These are phyloP conservation scores for Bellardia bayeri DNA, from an alignment of 2,888 invertebrate genomes.

Conservation along the genomic window DNA sequence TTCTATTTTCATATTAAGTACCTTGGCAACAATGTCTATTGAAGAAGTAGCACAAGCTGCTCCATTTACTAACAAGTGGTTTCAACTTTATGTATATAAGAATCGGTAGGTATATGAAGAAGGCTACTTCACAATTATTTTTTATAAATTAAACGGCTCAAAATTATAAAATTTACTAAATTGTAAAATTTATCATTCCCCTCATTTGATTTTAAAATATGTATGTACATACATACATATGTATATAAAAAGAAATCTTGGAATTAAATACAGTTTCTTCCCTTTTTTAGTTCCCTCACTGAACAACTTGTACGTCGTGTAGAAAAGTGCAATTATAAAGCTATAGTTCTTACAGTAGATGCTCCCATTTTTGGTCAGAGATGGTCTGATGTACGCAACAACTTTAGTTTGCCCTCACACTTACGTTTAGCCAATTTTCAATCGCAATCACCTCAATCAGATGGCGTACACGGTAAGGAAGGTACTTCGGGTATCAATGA, in stretches of 20 bases:
- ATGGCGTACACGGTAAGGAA: slow-evolving; percentile 77
- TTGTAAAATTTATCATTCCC: too few relatives aligned
- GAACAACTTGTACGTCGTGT: slow-evolving; percentile 90
- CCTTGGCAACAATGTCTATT: slow-evolving; percentile 93
- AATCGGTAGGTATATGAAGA: slow-evolving; percentile 87
- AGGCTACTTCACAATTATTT: too few relatives aligned
- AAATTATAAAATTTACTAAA: too few relatives aligned
- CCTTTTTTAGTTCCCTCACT: slow-evolving; percentile 87
- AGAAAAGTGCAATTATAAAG: slow-evolving; percentile 93
- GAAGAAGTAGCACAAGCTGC: slow-evolving; percentile 93
- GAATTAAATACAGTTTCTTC: background rate
- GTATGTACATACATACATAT: too few relatives aligned
- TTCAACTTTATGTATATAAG: slow-evolving; percentile 95
- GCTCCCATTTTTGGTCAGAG: slow-evolving; percentile 94
- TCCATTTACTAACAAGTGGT: slow-evolving; percentile 92
- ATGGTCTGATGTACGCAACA: slow-evolving; percentile 92
- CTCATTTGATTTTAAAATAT: too few relatives aligned
- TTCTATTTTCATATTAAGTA: slow-evolving; percentile 92
- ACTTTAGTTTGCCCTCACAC: slow-evolving; percentile 92
- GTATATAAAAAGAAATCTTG: too few relatives aligned
- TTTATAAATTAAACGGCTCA: too few relatives aligned
- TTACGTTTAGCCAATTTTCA: slow-evolving; percentile 93
- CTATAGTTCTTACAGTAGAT: slow-evolving; percentile 94
- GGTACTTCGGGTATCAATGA: slow-evolving; percentile 89
- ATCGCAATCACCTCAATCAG: slow-evolving; percentile 83